Evolutionary conservation across 2,888 invertebrate genomes (phyloP).

Genomic region (Hipparchia semele): DNA sequence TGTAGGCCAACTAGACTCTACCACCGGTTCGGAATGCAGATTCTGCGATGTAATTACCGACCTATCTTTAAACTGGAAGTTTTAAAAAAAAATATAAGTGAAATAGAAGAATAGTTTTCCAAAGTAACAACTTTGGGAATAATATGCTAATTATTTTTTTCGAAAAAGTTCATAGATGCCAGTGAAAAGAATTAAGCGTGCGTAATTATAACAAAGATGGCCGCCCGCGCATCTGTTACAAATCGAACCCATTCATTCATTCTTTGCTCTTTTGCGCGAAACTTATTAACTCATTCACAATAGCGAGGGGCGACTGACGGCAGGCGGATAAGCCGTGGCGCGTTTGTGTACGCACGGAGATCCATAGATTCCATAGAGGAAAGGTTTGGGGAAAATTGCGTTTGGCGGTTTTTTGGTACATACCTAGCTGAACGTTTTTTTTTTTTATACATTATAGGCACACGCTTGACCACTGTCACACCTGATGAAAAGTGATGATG

Average conservation of each 20-base stretch:
- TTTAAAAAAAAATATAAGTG: too few species aligned
- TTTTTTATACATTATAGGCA: too few species aligned
- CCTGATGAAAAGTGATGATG: too few species aligned
- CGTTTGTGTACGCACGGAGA: slow-evolving; percentile 37
- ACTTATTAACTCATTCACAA: slow-evolving; percentile 48
- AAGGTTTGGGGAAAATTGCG: not conserved
- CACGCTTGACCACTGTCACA: too few species aligned
- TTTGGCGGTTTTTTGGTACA: not conserved
- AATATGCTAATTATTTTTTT: not conserved
- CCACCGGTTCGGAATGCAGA: too few species aligned
- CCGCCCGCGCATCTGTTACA: slow-evolving; percentile 46
- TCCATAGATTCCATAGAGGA: too few species aligned
- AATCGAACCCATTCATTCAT: slow-evolving; percentile 37
- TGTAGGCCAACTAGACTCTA: too few species aligned
- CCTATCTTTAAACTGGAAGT: too few species aligned
- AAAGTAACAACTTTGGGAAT: not conserved
- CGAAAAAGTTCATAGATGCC: not conserved
- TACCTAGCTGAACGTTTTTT: too few species aligned
- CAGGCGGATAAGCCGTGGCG: slow-evolving; percentile 39
- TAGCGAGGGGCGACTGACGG: slow-evolving; percentile 29
- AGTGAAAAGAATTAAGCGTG: slow-evolving; percentile 6
- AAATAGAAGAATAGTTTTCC: too few species aligned
- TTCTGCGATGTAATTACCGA: too few species aligned
- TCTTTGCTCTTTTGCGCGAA: slow-evolving; percentile 50
- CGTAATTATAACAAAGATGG: slow-evolving; percentile 36